These are phyloP conservation scores for Aplochiton taeniatus DNA, from an alignment of 2,797 vertebrate species.

Conservation along the genomic window DNA sequence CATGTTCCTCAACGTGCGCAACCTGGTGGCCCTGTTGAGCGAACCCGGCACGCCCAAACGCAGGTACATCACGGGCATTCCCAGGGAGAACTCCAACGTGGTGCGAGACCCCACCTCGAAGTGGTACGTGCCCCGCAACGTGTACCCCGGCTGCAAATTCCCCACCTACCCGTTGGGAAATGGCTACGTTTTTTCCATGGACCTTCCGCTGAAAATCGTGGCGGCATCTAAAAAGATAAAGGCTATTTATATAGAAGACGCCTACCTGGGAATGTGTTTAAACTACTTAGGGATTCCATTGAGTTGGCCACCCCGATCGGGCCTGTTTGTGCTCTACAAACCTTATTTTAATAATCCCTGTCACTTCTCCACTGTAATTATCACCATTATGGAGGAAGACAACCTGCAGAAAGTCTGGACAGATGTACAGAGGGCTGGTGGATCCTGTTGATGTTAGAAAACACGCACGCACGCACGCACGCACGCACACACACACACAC, in stretches of 20 bases:
- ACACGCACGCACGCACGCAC: conserved; percentile 5
- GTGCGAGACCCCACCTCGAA: conserved; percentile 12
- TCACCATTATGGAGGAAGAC: background rate
- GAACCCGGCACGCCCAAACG: background rate
- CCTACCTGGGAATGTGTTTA: conserved; percentile 56
- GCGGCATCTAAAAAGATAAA: conserved; percentile 18
- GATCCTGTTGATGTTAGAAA: background rate
- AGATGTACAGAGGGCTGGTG: conserved; percentile 1
- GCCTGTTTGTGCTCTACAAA: background rate
- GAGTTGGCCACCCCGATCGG: background rate
- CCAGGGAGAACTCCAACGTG: background rate
- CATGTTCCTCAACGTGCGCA: conserved; percentile 57
- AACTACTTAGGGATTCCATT: conserved; percentile 2
- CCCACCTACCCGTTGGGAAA: conserved; percentile 55
- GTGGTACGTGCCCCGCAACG: conserved; percentile 30
- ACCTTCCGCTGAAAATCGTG: conserved; percentile 27
- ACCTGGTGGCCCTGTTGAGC: conserved; percentile 19
- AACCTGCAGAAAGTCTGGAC: conserved; percentile 5
- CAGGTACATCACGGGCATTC: conserved; percentile 17
- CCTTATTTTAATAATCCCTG: background rate
- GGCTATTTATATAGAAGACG: conserved; percentile 57
- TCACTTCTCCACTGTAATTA: conserved; percentile 2
- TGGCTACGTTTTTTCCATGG: conserved; percentile 52
- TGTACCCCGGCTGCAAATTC: conserved; percentile 45
- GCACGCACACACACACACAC: conserved; percentile 4